Evolutionary conservation across 30 jellyfish, hydroid and myxozoan species (phyloP).

Genomic region (Catostylus mosaicus): DNA sequence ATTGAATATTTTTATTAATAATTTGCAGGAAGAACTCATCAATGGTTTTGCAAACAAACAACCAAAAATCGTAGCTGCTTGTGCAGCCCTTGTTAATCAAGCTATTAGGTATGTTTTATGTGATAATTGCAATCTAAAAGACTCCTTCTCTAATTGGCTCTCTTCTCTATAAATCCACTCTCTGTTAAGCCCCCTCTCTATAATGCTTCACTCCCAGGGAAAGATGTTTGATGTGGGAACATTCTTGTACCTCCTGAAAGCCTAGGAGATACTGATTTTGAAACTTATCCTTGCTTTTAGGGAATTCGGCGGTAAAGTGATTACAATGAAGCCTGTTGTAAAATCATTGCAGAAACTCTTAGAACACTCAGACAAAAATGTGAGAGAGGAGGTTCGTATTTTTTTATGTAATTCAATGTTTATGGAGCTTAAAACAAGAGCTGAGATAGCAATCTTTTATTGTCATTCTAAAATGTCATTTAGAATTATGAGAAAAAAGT

Average conservation of each 20-base stretch:
- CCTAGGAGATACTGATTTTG: not conserved
- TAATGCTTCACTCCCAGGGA: too few relatives aligned
- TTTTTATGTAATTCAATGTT: too few relatives aligned
- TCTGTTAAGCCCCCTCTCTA: too few relatives aligned
- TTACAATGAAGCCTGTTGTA: slow-evolving; percentile 86
- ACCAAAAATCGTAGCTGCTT: slow-evolving; percentile 89
- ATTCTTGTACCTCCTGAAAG: too few relatives aligned
- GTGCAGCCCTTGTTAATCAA: slow-evolving; percentile 64
- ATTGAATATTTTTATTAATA: not conserved
- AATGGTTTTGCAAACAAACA: slow-evolving; percentile 86
- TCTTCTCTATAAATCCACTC: too few relatives aligned
- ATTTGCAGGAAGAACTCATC: slow-evolving; percentile 83
- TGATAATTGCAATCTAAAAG: too few relatives aligned
- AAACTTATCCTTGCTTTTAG: slow-evolving; percentile 48
- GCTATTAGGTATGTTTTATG: slow-evolving; percentile 76
- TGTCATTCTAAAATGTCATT: too few relatives aligned
- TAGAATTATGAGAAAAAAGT: too few relatives aligned
- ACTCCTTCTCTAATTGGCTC: too few relatives aligned
- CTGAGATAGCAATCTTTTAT: too few relatives aligned
- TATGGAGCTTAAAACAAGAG: too few relatives aligned
- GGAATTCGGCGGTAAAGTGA: slow-evolving; percentile 95
- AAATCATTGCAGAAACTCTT: slow-evolving; percentile 84
- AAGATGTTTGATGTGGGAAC: too few relatives aligned
- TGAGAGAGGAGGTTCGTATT: slow-evolving; percentile 85
- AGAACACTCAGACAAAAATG: slow-evolving; percentile 90